phyloP scores from a whole-genome alignment of 2,797 vertebrate genomes.

The Lycodopsis pacificus region DNA sequence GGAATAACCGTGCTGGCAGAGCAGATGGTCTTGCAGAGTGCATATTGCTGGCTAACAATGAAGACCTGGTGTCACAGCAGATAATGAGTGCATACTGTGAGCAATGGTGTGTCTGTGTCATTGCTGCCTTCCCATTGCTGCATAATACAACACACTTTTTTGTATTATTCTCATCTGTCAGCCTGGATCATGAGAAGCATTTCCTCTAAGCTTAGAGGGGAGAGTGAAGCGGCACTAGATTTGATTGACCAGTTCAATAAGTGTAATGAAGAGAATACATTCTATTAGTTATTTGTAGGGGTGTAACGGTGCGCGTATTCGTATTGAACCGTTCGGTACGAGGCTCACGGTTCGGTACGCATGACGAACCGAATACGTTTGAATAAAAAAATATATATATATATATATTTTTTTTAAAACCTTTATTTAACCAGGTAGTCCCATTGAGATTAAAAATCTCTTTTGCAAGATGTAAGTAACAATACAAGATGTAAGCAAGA shows the following conservation, averaged over 20 bases:
- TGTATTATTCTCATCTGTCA: conserved; percentile 48
- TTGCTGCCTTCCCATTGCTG: conserved; percentile 49
- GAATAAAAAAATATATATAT: too few species aligned
- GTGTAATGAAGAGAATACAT: conserved; percentile 8
- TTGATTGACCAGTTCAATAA: conserved; percentile 5
- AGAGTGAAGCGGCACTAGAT: conserved; percentile 13
- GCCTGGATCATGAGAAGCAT: conserved; percentile 35
- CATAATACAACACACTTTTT: conserved; percentile 38
- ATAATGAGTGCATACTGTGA: conserved; percentile 78
- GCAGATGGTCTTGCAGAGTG: conserved; percentile 72
- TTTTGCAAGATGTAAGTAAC: too few species aligned
- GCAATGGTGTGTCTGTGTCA: conserved; percentile 66
- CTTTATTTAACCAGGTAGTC: too few species aligned
- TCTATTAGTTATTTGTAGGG: background rate
- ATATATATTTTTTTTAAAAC: too few species aligned
- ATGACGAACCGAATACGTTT: too few species aligned
- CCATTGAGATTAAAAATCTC: too few species aligned
- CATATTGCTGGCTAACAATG: conserved; percentile 77
- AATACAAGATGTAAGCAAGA: too few species aligned
- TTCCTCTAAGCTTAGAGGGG: conserved; percentile 14
- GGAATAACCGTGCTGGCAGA: conserved; percentile 70
- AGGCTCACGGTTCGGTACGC: too few species aligned
- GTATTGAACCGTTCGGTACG: too few species aligned
- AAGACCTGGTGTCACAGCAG: conserved; percentile 72
- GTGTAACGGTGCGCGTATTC: too few species aligned